Evolutionary conservation across 2,797 vertebrate species (phyloP).

Genomic region (Pelodytes ibericus): DNA sequence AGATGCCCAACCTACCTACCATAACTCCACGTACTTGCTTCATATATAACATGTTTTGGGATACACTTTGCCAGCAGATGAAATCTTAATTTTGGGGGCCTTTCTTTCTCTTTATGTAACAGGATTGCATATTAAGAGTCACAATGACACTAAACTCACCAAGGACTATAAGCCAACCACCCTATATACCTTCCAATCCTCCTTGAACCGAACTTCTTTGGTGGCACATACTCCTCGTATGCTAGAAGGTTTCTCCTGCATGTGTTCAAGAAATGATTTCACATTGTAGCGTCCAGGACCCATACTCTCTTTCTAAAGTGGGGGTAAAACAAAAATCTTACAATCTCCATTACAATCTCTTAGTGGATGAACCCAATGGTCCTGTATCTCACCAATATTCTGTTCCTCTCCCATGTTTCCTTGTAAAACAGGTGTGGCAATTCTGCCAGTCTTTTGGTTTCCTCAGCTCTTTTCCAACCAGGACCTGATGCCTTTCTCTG

Average conservation of each 20-base stretch:
- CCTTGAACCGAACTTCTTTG: constrained; percentile 66
- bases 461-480: constrained; percentile 31
- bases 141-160: too few species aligned
- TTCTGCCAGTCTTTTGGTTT: constrained; percentile 54
- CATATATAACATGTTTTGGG: too few species aligned
- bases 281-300: constrained; percentile 71
- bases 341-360: background rate
- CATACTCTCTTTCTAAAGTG: constrained; percentile 62
- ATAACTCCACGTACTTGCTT: too few species aligned
- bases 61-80: too few species aligned
- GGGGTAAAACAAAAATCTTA: constrained; percentile 1
- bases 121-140: too few species aligned
- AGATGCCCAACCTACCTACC: too few species aligned
- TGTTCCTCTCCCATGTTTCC: constrained; percentile 61
- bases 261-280: constrained; percentile 67
- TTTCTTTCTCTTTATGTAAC: too few species aligned
- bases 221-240: constrained; percentile 67
- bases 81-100: too few species aligned
- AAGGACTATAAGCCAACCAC: too few species aligned
- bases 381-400: constrained; percentile 62
- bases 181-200: constrained; percentile 56
- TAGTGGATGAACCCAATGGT: background rate
- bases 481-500: constrained; percentile 31
- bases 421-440: constrained; percentile 67
- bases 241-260: constrained; percentile 64